Evolutionary conservation across 1,140 invertebrate species (phyloP).

Genomic region (Marisa cornuarietis): DNA sequence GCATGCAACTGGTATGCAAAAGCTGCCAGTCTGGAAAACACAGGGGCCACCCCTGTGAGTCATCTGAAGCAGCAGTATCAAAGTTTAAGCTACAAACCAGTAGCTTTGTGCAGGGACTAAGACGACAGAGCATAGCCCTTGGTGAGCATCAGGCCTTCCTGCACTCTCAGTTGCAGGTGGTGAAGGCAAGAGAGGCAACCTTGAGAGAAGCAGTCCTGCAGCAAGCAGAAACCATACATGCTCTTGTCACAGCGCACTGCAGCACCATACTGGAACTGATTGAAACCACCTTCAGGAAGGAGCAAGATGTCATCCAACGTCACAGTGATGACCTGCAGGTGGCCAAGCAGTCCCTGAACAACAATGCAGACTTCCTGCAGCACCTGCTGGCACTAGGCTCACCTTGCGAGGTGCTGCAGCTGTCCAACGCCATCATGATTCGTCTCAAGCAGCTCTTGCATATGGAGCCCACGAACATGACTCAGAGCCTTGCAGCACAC

Average conservation of each 20-base stretch:
- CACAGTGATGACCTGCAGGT: conserved; percentile 38
- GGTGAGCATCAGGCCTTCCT: conserved; percentile 46
- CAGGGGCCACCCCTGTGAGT: conserved; percentile 42
- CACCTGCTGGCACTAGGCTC: conserved; percentile 46
- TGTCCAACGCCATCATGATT: conserved; percentile 43
- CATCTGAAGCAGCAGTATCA: conserved; percentile 35
- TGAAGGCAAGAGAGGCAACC: conserved; percentile 39
- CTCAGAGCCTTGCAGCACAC: conserved; percentile 37
- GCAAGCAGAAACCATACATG: conserved; percentile 52
- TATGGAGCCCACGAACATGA: conserved; percentile 46
- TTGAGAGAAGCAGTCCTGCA: conserved; percentile 32
- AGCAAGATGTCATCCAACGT: conserved; percentile 34
- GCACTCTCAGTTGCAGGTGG: conserved; percentile 32
- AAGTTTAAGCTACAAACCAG: conserved; percentile 41
- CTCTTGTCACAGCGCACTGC: conserved; percentile 52
- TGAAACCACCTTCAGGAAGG: conserved; percentile 31
- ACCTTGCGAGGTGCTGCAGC: conserved; percentile 47
- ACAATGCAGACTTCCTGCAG: conserved; percentile 42
- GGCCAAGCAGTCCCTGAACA: conserved; percentile 36
- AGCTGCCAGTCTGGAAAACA: conserved; percentile 46
- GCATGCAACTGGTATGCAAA: conserved; percentile 47
- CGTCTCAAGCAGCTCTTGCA: conserved; percentile 49
- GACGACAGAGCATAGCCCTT: conserved; percentile 42
- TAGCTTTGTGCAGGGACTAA: conserved; percentile 42
- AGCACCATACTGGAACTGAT: conserved; percentile 33